Percentiles rank a stretch among this genome's conserved stretches.
These are phyloP conservation scores for Meloidogyne hapla DNA, from an alignment of 1,140 invertebrate species.

Conservation along the genomic window DNA sequence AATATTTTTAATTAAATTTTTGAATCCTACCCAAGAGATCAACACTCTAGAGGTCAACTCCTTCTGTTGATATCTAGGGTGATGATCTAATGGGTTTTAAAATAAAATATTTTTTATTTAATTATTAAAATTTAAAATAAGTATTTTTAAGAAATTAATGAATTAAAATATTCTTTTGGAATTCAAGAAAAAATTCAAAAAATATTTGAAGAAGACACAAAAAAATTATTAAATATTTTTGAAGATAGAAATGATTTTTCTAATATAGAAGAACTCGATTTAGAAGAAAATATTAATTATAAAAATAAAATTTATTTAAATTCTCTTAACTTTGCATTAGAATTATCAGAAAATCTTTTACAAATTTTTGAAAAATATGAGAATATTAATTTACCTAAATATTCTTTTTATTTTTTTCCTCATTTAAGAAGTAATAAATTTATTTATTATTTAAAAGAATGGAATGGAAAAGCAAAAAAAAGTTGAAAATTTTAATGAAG, in stretches of 20 bases:
- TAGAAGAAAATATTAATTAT: not conserved
- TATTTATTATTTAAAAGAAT: not conserved
- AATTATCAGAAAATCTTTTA: not conserved
- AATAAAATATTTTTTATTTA: not conserved
- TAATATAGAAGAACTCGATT: not conserved
- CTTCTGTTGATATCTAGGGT: too few species aligned
- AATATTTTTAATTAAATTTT: too few species aligned
- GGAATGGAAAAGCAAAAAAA: not conserved
- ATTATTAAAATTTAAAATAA: too few species aligned
- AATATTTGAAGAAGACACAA: not conserved
- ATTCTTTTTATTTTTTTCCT: too few species aligned
- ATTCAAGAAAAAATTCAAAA: constrained; percentile 8
- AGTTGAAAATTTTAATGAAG: not conserved
- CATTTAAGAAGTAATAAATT: not conserved
- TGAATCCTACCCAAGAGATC: too few species aligned
- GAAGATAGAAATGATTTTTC: not conserved
- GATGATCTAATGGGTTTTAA: not conserved
- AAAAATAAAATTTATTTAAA: not conserved
- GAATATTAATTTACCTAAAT: too few species aligned
- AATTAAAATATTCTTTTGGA: not conserved
- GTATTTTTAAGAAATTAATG: not conserved
- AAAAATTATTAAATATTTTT: constrained; percentile 4
- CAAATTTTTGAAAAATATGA: not conserved
- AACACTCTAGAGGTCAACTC: too few species aligned
- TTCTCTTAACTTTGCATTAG: not conserved